Conservation (phyloP, 2,113 vertebrate genomes). For the Camelus bactrianus region DNA sequence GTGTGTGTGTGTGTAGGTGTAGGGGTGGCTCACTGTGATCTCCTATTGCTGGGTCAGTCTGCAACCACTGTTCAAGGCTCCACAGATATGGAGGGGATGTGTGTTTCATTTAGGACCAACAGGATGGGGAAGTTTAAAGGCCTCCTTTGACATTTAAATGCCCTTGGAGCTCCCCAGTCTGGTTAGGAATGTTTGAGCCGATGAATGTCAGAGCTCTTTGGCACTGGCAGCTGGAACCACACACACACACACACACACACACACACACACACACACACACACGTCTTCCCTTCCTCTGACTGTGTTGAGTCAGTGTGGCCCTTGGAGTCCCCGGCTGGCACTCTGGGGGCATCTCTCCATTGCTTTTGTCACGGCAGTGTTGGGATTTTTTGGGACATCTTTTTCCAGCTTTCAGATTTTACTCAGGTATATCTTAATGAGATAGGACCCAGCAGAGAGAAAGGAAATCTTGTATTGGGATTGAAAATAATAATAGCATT, state of each 20-base stretch:
- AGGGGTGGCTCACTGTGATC: background rate
- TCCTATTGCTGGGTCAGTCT: background rate
- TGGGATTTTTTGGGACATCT: background rate
- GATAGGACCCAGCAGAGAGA: background rate
- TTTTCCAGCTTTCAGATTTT: background rate
- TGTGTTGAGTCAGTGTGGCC: background rate
- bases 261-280: accelerated
- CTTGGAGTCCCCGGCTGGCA: accelerated
- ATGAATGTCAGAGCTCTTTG: background rate
- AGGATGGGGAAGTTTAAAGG: background rate
- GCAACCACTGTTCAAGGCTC: background rate
- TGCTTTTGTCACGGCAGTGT: background rate
- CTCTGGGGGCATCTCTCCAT: background rate
- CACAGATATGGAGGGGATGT: background rate
- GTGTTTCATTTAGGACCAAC: background rate
- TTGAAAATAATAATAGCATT: background rate
- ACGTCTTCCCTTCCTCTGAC: background rate
- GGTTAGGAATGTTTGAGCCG: background rate
- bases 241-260: accelerated
- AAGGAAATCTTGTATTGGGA: background rate
- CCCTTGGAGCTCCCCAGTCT: accelerated
- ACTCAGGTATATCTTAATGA: background rate
- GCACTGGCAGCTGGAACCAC: accelerated
- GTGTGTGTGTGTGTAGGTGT: background rate
- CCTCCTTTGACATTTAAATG: background rate